Percentiles rank a stretch among this genome's conserved stretches.
Evolutionary conservation across 1,140 invertebrate species (phyloP).

Genomic region (Drosophila erecta): DNA sequence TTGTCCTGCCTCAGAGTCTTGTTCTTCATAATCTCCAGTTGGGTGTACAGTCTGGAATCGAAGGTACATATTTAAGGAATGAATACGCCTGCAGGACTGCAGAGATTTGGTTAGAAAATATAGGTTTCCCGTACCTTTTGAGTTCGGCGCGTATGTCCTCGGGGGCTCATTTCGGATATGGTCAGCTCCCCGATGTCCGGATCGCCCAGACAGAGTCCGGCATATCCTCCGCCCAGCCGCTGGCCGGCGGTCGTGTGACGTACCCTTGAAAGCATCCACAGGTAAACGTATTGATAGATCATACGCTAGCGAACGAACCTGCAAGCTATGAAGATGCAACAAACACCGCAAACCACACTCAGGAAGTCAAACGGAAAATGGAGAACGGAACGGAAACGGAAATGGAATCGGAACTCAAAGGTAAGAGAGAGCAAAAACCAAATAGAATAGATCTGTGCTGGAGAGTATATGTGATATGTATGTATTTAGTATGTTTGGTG

Average conservation of each 20-base stretch:
- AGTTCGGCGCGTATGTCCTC: constrained; percentile 96
- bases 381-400: constrained; percentile 42
- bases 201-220: constrained; percentile 91
- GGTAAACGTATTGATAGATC: constrained; percentile 87
- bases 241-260: constrained; percentile 85
- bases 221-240: constrained; percentile 86
- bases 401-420: constrained; percentile 47
- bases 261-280: constrained; percentile 87
- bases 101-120: neutral
- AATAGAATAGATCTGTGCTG: constrained; percentile 27
- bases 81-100: no score
- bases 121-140: constrained; percentile 86
- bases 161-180: constrained; percentile 93
- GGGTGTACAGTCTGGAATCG: constrained; percentile 90
- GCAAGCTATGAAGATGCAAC: constrained; percentile 85
- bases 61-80: neutral
- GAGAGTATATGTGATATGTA: neutral
- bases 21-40: constrained; percentile 93
- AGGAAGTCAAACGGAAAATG: constrained; percentile 56
- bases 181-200: constrained; percentile 94
- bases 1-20: constrained; percentile 97
- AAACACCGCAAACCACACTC: constrained; percentile 84
- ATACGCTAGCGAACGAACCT: constrained; percentile 87
- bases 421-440: constrained; percentile 22
- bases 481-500: neutral